Evolutionary conservation across 2,113 vertebrate genomes (phyloP).

Genomic region (Lampris megalopsis): DNA sequence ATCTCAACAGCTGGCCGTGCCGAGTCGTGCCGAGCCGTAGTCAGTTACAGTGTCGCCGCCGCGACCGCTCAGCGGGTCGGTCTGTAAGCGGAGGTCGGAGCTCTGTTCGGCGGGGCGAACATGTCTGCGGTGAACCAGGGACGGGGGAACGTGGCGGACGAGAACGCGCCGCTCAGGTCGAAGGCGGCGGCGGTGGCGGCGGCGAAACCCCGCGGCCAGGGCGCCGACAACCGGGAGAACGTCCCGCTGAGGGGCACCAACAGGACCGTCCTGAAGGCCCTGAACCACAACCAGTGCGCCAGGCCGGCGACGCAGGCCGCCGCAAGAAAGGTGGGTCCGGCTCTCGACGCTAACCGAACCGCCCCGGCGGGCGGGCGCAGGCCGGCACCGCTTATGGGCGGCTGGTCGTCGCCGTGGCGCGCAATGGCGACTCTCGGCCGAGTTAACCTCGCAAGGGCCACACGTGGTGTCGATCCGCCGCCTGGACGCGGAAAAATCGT

Average conservation of each 20-base stretch:
- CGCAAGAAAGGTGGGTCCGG: slow-evolving; percentile 65
- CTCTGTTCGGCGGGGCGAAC: slow-evolving; percentile 12
- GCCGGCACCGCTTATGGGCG: neutral
- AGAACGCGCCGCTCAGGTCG: slow-evolving; percentile 68
- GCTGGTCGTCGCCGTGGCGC: too few relatives aligned
- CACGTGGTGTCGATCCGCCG: too few relatives aligned
- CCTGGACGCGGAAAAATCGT: too few relatives aligned
- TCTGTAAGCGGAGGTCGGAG: too few relatives aligned
- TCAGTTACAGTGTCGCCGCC: too few relatives aligned
- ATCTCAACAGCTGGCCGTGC: too few relatives aligned
- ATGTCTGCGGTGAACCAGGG: slow-evolving; percentile 73
- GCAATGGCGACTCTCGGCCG: too few relatives aligned
- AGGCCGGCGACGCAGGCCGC: slow-evolving; percentile 66
- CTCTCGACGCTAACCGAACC: neutral
- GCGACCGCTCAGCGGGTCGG: too few relatives aligned
- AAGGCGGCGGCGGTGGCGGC: slow-evolving; percentile 46
- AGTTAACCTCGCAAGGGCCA: too few relatives aligned
- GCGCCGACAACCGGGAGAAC: slow-evolving; percentile 90
- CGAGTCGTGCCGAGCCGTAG: too few relatives aligned
- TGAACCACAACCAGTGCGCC: slow-evolving; percentile 80
- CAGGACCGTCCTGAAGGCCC: slow-evolving; percentile 84
- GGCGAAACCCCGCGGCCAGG: slow-evolving; percentile 48
- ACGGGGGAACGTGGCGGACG: slow-evolving; percentile 62
- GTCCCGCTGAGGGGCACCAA: slow-evolving; percentile 73
- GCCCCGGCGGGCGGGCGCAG: neutral